These are phyloP conservation scores for Peromyscus nudipes DNA, from an alignment of 2,797 vertebrate species.

Conservation along the genomic window DNA sequence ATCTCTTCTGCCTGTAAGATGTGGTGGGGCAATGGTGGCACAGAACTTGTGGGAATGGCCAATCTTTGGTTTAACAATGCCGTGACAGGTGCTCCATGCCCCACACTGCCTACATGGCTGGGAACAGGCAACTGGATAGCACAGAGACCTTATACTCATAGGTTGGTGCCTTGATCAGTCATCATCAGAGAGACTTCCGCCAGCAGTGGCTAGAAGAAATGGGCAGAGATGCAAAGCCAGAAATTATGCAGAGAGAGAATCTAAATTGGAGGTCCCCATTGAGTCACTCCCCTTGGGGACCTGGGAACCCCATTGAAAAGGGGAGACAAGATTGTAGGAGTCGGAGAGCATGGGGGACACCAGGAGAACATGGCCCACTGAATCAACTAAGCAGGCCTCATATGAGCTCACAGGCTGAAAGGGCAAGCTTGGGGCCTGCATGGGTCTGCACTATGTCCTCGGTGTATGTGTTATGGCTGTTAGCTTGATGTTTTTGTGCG, in stretches of 20 bases:
- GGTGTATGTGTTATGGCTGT: neutral
- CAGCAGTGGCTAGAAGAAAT: neutral
- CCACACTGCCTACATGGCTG: too few relatives aligned
- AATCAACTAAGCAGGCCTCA: neutral
- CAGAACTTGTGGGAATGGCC: too few relatives aligned
- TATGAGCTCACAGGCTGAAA: neutral
- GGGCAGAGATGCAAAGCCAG: neutral
- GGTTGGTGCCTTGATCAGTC: too few relatives aligned
- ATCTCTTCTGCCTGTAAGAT: too few relatives aligned
- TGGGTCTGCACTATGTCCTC: neutral
- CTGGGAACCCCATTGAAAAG: neutral
- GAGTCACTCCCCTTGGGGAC: too few relatives aligned
- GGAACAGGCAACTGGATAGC: too few relatives aligned
- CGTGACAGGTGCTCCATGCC: too few relatives aligned
- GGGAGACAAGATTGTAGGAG: neutral
- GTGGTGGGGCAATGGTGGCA: too few relatives aligned
- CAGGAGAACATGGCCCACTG: neutral
- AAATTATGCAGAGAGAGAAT: neutral
- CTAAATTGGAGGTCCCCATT: neutral
- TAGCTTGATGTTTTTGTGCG: neutral
- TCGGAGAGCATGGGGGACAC: neutral
- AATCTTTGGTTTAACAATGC: too few relatives aligned
- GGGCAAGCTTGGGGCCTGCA: fast-evolving
- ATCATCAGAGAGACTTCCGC: too few relatives aligned
- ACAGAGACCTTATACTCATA: too few relatives aligned